Evolutionary conservation across 2,888 invertebrate species (phyloP).

Genomic region (Axea sp.): DNA sequence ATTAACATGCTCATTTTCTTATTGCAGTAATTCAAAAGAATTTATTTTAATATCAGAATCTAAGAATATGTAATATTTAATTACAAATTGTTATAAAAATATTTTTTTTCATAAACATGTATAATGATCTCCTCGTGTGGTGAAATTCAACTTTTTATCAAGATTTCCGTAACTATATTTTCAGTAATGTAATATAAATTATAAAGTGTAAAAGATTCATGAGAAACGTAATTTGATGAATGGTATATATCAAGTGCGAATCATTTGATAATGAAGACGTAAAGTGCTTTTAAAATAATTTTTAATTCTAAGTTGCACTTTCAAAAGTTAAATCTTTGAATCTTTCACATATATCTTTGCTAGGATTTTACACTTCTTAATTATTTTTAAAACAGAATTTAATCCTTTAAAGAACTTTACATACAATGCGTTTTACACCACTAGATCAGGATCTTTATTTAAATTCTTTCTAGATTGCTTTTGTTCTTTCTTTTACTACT

Average conservation of each 20-base stretch:
- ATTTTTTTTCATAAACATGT: no score
- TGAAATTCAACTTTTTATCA: no score
- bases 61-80: no score
- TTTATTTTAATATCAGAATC: no score
- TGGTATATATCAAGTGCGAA: not conserved
- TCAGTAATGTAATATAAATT: no score
- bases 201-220: no score
- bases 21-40: no score
- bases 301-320: slow-evolving; percentile 1
- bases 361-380: not conserved
- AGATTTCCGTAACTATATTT: no score
- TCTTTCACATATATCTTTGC: not conserved
- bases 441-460: slow-evolving; percentile 24
- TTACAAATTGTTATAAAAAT: no score
- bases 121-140: no score
- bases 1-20: no score
- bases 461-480: slow-evolving; percentile 11
- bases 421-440: slow-evolving; percentile 33
- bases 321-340: not conserved
- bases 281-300: not conserved
- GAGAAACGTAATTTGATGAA: no score
- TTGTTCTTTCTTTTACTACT: slow-evolving; percentile 15
- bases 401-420: slow-evolving; percentile 19
- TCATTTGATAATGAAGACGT: not conserved
- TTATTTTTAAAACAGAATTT: slow-evolving; percentile 16